Conservation (phyloP, 2,888 invertebrate species). For the Lissonota sp. region DNA sequence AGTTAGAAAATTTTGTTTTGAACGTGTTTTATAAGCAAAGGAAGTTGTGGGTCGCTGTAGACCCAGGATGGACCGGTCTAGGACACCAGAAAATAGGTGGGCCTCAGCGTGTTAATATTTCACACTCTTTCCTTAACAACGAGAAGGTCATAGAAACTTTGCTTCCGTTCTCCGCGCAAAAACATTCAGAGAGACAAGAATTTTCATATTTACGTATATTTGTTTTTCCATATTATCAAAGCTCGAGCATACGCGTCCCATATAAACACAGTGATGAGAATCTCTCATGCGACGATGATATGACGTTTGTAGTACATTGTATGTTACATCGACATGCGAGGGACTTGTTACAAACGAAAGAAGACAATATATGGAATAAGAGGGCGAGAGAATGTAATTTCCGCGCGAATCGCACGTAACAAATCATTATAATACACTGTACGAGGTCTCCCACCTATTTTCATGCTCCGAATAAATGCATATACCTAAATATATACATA, state of each 20-base stretch:
- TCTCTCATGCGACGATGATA: conserved; percentile 4
- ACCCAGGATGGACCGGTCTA: too few species aligned
- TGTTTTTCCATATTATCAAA: not conserved
- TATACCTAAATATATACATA: conserved; percentile 3
- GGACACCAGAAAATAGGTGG: too few species aligned
- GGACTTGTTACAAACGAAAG: conserved; percentile 32
- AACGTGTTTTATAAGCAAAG: too few species aligned
- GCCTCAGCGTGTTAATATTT: too few species aligned
- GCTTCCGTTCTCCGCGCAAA: not conserved
- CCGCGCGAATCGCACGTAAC: conserved; percentile 28
- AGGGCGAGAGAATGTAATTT: conserved; percentile 36
- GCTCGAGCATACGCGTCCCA: conserved; percentile 2
- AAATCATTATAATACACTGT: conserved; percentile 22
- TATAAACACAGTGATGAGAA: conserved; percentile 25
- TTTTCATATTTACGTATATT: too few species aligned
- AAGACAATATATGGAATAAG: conserved; percentile 13
- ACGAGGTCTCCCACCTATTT: conserved; percentile 21
- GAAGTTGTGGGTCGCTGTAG: too few species aligned
- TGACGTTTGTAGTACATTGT: not conserved
- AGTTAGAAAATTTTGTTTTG: too few species aligned
- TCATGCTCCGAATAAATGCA: conserved; percentile 22
- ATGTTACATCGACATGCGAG: conserved; percentile 16
- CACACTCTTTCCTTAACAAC: too few species aligned
- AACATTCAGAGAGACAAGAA: too few species aligned
- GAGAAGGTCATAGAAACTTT: too few species aligned